Evolutionary conservation across 2,113 vertebrate genomes (phyloP), one percentile per base, ranked within the genome.

Genomic region (Cathartes aura): DNA sequence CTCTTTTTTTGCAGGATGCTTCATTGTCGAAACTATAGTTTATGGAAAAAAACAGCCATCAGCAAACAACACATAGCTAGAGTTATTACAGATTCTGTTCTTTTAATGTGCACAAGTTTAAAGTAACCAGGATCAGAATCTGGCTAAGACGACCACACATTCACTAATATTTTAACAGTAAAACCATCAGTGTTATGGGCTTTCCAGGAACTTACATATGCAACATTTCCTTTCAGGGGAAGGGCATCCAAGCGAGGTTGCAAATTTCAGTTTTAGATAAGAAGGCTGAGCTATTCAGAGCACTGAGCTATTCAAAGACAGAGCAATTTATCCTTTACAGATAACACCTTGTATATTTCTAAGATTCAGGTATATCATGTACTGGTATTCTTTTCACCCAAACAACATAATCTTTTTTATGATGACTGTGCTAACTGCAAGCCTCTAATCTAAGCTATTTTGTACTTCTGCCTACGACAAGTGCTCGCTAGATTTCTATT

Each of bases 1-100:
- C 98, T 89, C 99, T 98, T 97, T 99, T 99, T 94, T 93, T 99
- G 95, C 98, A 98, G 76, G 94, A 60, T 59, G 63, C 42, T 45
- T 98, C 98, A 87, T 38, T 97, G 91, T 85, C 15, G 29, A 97
- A 91, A 90, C 98, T 96, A 82, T 4, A 87, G 42, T 94, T 94
- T 63, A 80, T 2, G 47, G 32, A 8, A 72, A 82, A 74, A 89
- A 67, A 34, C 5, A 92, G 30, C 15, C 79, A 88, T 94, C 82
- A 95, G 81, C 78, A 95, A 96, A 72, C 12, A 91, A 27, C 29
- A 81, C 29, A 60, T 8, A 85, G 43, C 27, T n/a, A 36, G 16
- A 82, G 63, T 62, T 87, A 89, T 16, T 82, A 50, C 12, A 84
- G 78, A 90, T 11, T 22, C 15, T 67, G 55, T 71, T 89, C 30